Conservation (phyloP, 2,113 vertebrate species). For the Baryphthengus martii region DNA sequence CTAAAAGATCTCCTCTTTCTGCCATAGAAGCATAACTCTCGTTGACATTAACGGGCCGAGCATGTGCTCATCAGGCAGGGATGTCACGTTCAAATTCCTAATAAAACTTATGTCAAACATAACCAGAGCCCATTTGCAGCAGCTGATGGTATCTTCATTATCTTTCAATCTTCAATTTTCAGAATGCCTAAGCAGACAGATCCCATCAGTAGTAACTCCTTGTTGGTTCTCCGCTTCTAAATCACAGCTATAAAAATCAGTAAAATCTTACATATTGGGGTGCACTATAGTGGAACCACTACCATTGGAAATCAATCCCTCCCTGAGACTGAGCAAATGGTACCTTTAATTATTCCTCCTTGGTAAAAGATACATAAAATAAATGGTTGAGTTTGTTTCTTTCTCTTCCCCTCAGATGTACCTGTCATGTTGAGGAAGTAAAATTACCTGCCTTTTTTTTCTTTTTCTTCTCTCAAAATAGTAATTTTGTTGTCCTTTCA, state of each 20-base stretch:
- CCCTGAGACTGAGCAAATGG: neutral
- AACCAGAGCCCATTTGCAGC: neutral
- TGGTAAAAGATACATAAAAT: neutral
- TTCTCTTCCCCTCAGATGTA: neutral
- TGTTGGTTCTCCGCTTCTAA: neutral
- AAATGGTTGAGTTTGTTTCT: neutral
- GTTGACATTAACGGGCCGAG: neutral
- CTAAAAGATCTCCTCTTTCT: neutral
- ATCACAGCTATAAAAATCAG: neutral
- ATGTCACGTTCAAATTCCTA: neutral
- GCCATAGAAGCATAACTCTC: neutral
- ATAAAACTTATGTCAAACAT: neutral
- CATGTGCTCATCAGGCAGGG: neutral
- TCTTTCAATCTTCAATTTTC: neutral
- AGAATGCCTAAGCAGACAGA: neutral
- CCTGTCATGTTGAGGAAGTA: neutral
- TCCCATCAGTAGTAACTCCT: neutral
- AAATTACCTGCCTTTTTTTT: neutral
- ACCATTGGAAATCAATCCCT: neutral
- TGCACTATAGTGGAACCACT: neutral
- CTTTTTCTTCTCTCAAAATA: neutral
- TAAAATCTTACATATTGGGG: neutral
- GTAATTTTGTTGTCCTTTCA: neutral
- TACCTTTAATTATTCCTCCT: neutral
- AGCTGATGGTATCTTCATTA: neutral